Conservation (phyloP, 2,888 invertebrate species). For the Drosophila birchii region DNA sequence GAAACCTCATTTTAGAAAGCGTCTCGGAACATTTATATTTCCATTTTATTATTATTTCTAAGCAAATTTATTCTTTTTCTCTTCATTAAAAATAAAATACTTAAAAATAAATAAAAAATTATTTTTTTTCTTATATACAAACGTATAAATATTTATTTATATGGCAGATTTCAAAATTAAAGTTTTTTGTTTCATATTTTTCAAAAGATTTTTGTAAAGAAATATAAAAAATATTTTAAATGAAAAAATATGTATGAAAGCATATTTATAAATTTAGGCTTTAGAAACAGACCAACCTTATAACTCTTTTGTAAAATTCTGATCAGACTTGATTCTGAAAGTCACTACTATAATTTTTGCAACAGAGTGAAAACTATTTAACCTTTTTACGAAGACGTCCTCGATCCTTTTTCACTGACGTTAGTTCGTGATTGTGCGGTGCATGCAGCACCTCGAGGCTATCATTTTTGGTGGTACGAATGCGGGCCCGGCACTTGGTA, state of each 20-base stretch:
- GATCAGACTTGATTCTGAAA: constrained; percentile 5
- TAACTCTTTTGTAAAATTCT: not conserved
- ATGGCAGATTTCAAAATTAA: not conserved
- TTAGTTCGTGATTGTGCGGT: constrained; percentile 78
- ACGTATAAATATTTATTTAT: not conserved
- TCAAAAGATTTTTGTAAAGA: not conserved
- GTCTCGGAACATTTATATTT: not conserved
- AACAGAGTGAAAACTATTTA: not conserved
- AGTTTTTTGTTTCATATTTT: not conserved
- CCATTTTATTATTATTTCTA: not conserved
- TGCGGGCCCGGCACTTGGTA: constrained; percentile 82
- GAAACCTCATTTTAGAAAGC: not conserved
- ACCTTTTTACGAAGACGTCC: constrained; percentile 6
- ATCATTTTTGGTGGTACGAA: constrained; percentile 76
- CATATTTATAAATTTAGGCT: not conserved
- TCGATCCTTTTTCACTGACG: constrained; percentile 23
- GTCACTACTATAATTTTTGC: not conserved
- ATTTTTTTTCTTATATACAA: not conserved
- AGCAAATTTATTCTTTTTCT: not conserved
- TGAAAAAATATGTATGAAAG: not conserved
- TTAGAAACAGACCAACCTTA: not conserved
- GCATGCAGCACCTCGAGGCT: constrained; percentile 77
- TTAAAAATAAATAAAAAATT: too few species aligned
- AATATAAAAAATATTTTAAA: not conserved
- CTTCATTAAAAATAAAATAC: not conserved